Conservation (phyloP, 2,888 invertebrate genomes). For the Sericinus montela region DNA sequence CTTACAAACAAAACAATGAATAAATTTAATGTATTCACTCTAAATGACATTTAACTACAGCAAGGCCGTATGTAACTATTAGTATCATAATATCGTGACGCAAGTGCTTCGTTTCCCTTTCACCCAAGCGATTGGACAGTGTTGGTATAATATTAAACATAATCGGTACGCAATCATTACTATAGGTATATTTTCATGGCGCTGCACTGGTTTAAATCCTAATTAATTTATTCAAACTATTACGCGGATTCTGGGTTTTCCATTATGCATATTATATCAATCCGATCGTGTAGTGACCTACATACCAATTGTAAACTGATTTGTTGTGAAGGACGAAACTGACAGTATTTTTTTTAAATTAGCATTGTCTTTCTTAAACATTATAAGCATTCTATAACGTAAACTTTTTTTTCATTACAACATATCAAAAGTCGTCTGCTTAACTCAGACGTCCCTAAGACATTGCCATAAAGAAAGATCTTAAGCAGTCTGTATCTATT, state of each 20-base stretch:
- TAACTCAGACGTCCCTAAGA: no score
- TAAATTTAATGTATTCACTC: constrained; percentile 16
- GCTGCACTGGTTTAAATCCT: constrained; percentile 20
- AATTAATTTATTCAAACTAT: constrained; percentile 23
- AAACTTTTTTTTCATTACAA: no score
- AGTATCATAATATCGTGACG: constrained; percentile 46
- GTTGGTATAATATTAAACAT: constrained; percentile 10
- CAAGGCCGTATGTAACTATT: constrained; percentile 43
- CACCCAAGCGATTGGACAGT: constrained; percentile 54
- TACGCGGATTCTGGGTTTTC: constrained; percentile 21
- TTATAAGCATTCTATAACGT: no score
- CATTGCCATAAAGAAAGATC: no score
- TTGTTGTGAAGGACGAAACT: constrained; percentile 11
- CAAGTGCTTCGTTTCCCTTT: constrained; percentile 57
- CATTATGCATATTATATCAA: constrained; percentile 8
- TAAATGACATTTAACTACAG: constrained; percentile 32
- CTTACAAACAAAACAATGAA: constrained; percentile 17
- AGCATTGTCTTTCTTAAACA: no score
- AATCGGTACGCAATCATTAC: background rate
- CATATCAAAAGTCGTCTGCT: no score
- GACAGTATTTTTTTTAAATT: no score
- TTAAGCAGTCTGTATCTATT: no score
- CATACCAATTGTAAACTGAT: constrained; percentile 8
- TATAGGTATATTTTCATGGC: background rate
- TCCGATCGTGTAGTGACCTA: constrained; percentile 6